Evolutionary conservation across 2,888 invertebrate genomes (phyloP), one percentile per base, ranked within the genome.

Genomic region (Eupithecia exiguata): DNA sequence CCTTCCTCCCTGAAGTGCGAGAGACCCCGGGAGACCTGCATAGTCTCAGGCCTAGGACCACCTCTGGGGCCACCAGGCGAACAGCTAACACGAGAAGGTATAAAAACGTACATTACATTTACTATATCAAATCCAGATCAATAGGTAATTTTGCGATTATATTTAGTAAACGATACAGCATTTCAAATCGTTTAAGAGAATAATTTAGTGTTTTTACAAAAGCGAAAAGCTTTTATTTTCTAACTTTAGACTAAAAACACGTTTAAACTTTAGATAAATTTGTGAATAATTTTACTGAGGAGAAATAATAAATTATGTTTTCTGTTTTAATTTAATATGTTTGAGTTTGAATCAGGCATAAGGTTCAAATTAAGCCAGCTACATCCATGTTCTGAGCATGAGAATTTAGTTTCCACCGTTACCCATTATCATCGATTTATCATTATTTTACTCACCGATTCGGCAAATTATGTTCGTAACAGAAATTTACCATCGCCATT

Each of bases 11-110:
- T 5, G 94, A 94, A 85, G 88, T 89, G 18, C 89, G 87, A 1
- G 93, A 92, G 68, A 84, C 87, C 68, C 90, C 91, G 0, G 76
- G 89, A 3, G 93, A 93, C 69, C 81, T 88, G 4, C 87, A 89
- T 58, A 91, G 88, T 71, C 83, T 91, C 35, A 89, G 93, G 25
- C 90, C 94, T 3, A 89, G 93, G 68, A 93, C 94, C 21, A 92
- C 88, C 1, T 92, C 94, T 1, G 92, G 91, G 1, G 93, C 92
- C 12, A 94, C 94, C 0, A 84, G 94, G n/a, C 88, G 92, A n/a
- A 94, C 93, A 12, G 92, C 94, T 9, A 94, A 94, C 82, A 83
- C 94, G 0, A 90, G 94, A 82, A 87, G 94, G 94, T 94, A 90
- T 43, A 53, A 46, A 46, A 36, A 53, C 16, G 62, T 61, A 25